These are phyloP conservation scores for Monochamus alternatus DNA, from an alignment of 2,888 invertebrate species.

Conservation along the genomic window DNA sequence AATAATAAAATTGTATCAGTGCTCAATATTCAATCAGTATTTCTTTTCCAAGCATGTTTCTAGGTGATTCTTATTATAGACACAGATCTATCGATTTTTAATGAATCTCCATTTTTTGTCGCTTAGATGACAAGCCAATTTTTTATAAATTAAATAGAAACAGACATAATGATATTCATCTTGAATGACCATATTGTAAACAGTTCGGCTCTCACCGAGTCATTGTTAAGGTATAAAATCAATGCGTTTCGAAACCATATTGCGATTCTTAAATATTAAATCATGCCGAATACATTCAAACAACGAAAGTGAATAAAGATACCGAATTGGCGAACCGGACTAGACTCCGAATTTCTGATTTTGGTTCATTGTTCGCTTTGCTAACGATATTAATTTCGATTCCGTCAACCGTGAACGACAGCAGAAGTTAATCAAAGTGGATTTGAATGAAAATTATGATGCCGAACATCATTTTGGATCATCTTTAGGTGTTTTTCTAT, in stretches of 20 bases:
- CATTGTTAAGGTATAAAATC: conserved; percentile 25
- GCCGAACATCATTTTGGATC: too few species aligned
- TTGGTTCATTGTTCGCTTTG: conserved; percentile 28
- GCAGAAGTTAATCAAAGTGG: conserved; percentile 10
- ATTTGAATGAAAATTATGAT: conserved; percentile 1
- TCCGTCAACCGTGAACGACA: conserved; percentile 24
- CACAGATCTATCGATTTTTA: too few species aligned
- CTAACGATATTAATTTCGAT: conserved; percentile 13
- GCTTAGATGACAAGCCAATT: too few species aligned
- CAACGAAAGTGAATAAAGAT: conserved; percentile 27
- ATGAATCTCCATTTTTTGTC: too few species aligned
- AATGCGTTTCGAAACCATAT: conserved; percentile 27
- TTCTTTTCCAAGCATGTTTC: too few species aligned
- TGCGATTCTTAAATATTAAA: conserved; percentile 23
- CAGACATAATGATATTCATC: conserved; percentile 14
- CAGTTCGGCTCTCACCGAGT: conserved; percentile 17
- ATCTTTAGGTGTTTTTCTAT: too few species aligned
- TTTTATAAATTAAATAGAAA: too few species aligned
- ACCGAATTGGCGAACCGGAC: conserved; percentile 20
- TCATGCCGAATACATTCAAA: conserved; percentile 17
- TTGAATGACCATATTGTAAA: conserved; percentile 26
- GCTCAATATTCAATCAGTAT: too few species aligned
- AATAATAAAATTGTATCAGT: too few species aligned
- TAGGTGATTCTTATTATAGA: too few species aligned
- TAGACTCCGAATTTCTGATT: conserved; percentile 9